phyloP scores from a whole-genome alignment of 2,888 invertebrate species.

The Eulithis prunata region DNA sequence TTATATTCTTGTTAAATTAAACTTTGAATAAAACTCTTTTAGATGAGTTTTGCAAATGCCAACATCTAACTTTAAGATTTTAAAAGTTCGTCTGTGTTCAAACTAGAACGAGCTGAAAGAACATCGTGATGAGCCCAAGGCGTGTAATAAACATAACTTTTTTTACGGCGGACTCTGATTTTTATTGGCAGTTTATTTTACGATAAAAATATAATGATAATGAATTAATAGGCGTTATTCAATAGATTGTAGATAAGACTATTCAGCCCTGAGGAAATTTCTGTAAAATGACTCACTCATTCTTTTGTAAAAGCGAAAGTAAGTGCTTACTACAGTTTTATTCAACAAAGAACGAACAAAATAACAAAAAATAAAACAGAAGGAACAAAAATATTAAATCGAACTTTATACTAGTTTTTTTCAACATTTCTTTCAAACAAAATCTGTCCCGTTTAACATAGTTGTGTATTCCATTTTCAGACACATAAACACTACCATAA shows the following conservation, averaged over 20 bases:
- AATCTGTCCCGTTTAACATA: background rate
- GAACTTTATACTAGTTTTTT: background rate
- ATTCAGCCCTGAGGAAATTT: constrained; percentile 15
- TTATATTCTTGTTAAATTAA: background rate
- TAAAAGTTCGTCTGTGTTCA: background rate
- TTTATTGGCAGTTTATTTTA: constrained; percentile 36
- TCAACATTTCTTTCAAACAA: background rate
- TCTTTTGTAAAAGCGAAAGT: no score
- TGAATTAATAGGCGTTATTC: constrained; percentile 21
- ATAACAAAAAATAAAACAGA: no score
- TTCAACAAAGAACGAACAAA: no score
- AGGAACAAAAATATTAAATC: no score
- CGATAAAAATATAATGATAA: constrained; percentile 35
- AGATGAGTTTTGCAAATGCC: no score
- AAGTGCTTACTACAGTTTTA: no score
- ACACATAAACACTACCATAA: constrained; percentile 17
- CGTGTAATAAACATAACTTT: constrained; percentile 33
- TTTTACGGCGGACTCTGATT: constrained; percentile 37
- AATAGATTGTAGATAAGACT: constrained; percentile 21
- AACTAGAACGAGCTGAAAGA: background rate
- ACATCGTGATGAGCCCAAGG: constrained; percentile 19
- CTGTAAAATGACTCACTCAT: constrained; percentile 6
- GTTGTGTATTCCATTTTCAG: constrained; percentile 12
- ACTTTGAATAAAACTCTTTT: background rate
- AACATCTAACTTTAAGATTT: background rate